Conservation (phyloP, 2,113 vertebrate species). For the Paracanthobrama guichenoti region DNA sequence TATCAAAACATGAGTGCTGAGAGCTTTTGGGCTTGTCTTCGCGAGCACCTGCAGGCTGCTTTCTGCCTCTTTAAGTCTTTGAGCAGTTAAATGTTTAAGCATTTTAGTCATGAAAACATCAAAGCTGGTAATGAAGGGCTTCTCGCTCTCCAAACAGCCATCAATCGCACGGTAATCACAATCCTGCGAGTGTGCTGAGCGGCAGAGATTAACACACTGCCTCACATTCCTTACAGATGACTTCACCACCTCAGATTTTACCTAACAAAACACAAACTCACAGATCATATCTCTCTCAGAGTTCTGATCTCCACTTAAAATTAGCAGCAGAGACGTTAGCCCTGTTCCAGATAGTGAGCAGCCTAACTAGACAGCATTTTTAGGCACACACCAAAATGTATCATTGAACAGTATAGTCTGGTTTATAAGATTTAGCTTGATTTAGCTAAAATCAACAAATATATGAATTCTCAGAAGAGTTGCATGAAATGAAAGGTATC, state of each 20-base stretch:
- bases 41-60: constrained; percentile 25
- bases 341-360: background rate
- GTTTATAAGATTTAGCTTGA: too few species aligned
- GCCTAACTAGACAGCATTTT: background rate
- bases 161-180: constrained; percentile 69
- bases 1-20: constrained; percentile 19
- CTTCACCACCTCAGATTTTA: constrained; percentile 67
- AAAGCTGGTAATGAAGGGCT: constrained; percentile 65
- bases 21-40: background rate
- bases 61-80: constrained; percentile 45
- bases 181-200: constrained; percentile 57
- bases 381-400: too few species aligned
- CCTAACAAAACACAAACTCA: constrained; percentile 63
- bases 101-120: constrained; percentile 67
- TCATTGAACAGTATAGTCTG: too few species aligned
- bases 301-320: background rate
- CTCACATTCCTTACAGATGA: constrained; percentile 73
- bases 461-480: too few species aligned
- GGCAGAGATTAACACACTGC: constrained; percentile 69
- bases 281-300: background rate
- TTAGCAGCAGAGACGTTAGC: background rate
- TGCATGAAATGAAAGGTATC: too few species aligned
- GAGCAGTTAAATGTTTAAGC: constrained; percentile 52
- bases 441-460: too few species aligned
- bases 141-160: constrained; percentile 67